A percentile compares a stretch with the other conserved stretches of the same genome.
phyloP scores from a whole-genome alignment of 2,113 vertebrate species.

The Nanger granti region DNA sequence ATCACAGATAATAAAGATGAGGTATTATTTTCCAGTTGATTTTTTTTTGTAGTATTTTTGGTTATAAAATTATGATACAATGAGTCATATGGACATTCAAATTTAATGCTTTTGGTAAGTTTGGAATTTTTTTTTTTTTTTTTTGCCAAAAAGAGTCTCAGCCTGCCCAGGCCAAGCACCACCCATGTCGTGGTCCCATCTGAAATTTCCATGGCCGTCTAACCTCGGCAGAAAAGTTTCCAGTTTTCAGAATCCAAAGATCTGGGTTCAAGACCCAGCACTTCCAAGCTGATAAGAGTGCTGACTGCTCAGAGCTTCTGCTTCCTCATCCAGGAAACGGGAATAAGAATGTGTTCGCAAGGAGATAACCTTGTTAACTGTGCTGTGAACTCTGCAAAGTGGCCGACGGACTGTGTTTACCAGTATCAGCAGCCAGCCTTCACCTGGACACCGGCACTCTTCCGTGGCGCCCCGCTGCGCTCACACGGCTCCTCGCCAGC shows the following conservation, averaged over 20 bases:
- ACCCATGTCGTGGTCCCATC: neutral
- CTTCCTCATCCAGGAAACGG: neutral
- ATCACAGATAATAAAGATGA: neutral
- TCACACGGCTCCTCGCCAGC: fast-evolving
- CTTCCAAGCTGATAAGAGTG: neutral
- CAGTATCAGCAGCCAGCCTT: fast-evolving
- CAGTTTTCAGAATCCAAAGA: neutral
- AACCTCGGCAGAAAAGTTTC: neutral
- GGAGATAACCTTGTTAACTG: fast-evolving
- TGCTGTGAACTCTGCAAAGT: fast-evolving
- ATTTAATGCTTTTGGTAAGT: neutral
- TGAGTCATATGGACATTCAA: neutral
- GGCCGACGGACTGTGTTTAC: fast-evolving
- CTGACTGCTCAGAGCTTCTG: neutral
- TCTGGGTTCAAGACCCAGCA: neutral
- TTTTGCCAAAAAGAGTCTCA: neutral
- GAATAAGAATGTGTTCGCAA: fast-evolving
- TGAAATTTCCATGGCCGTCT: neutral
- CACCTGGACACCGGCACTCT: fast-evolving
- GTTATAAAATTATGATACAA: neutral
- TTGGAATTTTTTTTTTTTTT: neutral
- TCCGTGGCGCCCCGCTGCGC: fast-evolving
- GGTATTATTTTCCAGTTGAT: neutral
- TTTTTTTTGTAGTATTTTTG: neutral
- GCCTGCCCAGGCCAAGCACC: neutral